Conservation (phyloP, 2,888 invertebrate species). For the Spatulosminthurus flaviceps region DNA sequence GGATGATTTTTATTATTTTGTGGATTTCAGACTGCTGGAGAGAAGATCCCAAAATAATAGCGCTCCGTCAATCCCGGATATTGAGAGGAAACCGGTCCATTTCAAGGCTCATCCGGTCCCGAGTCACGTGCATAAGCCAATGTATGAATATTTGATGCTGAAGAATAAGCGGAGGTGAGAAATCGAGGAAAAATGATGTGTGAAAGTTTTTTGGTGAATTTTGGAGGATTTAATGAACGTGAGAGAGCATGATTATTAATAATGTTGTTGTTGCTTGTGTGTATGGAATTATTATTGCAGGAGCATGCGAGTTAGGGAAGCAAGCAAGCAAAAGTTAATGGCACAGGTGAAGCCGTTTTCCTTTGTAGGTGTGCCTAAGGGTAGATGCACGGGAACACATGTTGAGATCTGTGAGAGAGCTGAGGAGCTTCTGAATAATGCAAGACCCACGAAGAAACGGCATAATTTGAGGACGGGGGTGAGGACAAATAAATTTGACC, state of each 20-base stretch:
- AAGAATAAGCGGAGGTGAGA: conserved; percentile 60
- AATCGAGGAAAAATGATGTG: too few relatives aligned
- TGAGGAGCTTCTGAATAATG: conserved; percentile 53
- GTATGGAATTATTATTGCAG: conserved; percentile 30
- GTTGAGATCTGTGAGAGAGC: background rate
- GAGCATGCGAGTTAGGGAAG: conserved; percentile 54
- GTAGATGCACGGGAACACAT: background rate
- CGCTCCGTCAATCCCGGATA: conserved; percentile 55
- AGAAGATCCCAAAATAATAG: conserved; percentile 59
- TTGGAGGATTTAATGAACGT: too few relatives aligned
- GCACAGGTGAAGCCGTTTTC: conserved; percentile 63
- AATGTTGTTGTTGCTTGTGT: too few relatives aligned
- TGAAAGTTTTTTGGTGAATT: too few relatives aligned
- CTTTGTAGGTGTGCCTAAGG: conserved; percentile 46
- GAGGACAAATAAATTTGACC: conserved; percentile 54
- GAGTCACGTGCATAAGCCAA: conserved; percentile 59
- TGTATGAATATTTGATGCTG: conserved; percentile 61
- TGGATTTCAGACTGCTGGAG: conserved; percentile 45
- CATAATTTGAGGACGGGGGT: conserved; percentile 29
- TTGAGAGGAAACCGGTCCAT: conserved; percentile 35
- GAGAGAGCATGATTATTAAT: too few relatives aligned
- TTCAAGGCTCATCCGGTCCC: conserved; percentile 61
- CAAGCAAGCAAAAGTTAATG: conserved; percentile 60
- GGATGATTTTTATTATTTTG: background rate
- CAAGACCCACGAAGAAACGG: conserved; percentile 50